These are phyloP conservation scores for Gymnobelideus leadbeateri DNA, from an alignment of 2,113 vertebrate genomes.

Conservation along the genomic window DNA sequence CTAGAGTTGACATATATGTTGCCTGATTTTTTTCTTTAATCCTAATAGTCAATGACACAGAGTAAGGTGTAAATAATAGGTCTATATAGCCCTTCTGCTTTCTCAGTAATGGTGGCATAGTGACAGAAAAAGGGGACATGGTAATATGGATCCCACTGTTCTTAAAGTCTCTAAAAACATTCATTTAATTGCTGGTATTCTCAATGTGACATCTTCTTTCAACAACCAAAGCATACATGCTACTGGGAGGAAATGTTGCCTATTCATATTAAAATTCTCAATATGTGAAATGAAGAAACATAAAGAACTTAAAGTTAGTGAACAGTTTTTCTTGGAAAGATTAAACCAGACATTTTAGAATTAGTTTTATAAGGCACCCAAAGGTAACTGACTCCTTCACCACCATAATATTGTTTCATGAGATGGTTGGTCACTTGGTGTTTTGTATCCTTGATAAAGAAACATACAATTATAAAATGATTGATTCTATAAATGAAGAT, in stretches of 20 bases:
- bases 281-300: too few species aligned
- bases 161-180: background rate
- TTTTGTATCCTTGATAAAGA: too few species aligned
- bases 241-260: background rate
- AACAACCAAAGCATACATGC: background rate
- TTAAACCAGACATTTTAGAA: background rate
- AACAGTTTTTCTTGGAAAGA: too few species aligned
- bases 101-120: background rate
- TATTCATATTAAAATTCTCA: background rate
- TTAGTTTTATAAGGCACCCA: background rate
- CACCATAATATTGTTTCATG: background rate
- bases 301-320: too few species aligned
- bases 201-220: background rate
- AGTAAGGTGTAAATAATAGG: background rate
- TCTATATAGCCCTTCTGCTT: background rate
- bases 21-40: background rate
- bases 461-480: too few species aligned
- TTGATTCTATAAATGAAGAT: too few species aligned
- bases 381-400: background rate
- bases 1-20: background rate
- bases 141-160: too few species aligned
- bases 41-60: background rate
- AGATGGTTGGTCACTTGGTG: too few species aligned
- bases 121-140: background rate
- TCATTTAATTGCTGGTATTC: background rate